Percentiles rank a stretch among this genome's conserved stretches.
These are phyloP conservation scores for Thymelicus acteon DNA, from an alignment of 2,888 invertebrate species.

Conservation along the genomic window DNA sequence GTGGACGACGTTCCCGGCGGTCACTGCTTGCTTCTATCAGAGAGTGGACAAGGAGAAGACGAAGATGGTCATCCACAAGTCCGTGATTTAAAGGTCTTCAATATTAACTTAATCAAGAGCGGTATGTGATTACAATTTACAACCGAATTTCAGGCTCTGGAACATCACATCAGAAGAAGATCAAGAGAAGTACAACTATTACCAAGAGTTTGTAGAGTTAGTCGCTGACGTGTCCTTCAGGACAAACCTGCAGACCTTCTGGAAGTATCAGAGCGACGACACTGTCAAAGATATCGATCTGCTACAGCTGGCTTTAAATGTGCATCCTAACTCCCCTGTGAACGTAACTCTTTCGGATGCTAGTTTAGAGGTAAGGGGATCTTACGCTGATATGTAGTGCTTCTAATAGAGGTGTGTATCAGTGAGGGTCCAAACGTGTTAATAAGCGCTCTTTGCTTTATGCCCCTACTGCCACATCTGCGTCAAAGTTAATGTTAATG, in stretches of 20 bases:
- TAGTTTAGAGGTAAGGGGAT: conserved; percentile 48
- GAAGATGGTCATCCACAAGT: conserved; percentile 52
- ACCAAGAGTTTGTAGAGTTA: conserved; percentile 71
- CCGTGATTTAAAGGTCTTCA: neutral
- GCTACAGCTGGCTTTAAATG: conserved; percentile 84
- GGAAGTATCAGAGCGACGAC: conserved; percentile 87
- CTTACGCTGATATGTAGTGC: too few relatives aligned
- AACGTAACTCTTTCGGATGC: conserved; percentile 56
- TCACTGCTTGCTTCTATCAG: conserved; percentile 74
- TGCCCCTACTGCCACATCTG: too few relatives aligned
- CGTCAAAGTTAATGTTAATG: too few relatives aligned
- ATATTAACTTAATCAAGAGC: too few relatives aligned
- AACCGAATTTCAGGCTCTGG: conserved; percentile 59
- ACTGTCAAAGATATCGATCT: conserved; percentile 83
- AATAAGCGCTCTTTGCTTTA: too few relatives aligned
- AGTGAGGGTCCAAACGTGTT: too few relatives aligned
- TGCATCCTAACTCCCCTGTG: conserved; percentile 64
- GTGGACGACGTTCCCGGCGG: conserved; percentile 75
- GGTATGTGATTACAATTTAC: too few relatives aligned
- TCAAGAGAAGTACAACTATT: conserved; percentile 66
- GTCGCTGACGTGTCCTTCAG: conserved; percentile 76
- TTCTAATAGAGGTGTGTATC: too few relatives aligned
- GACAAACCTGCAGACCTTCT: conserved; percentile 86
- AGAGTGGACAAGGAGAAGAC: conserved; percentile 65
- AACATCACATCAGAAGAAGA: conserved; percentile 71